phyloP scores from a whole-genome alignment of 2,888 invertebrate species.

The Ypsolopha sequella region DNA sequence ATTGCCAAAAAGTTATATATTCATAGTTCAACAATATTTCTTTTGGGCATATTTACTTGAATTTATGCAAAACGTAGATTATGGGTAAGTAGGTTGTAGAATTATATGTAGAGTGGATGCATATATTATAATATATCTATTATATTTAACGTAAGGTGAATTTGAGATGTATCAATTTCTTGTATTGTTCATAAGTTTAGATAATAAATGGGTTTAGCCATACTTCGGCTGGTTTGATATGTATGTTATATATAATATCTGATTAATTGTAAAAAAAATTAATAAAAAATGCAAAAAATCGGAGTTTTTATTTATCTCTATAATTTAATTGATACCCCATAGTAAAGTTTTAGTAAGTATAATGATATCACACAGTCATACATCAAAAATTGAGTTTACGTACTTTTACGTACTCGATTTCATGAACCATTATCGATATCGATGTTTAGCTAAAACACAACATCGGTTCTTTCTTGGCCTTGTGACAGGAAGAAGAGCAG shows the following conservation, averaged over 20 bases:
- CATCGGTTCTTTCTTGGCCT: too few relatives aligned
- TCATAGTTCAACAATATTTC: slow-evolving; percentile 71
- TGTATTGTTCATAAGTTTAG: slow-evolving; percentile 71
- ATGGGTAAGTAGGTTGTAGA: slow-evolving; percentile 69
- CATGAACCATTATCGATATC: too few relatives aligned
- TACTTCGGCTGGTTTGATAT: slow-evolving; percentile 71
- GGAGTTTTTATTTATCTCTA: slow-evolving; percentile 45
- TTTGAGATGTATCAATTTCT: slow-evolving; percentile 71
- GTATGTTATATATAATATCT: slow-evolving; percentile 53
- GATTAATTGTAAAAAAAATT: slow-evolving; percentile 69
- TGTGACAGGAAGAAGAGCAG: too few relatives aligned
- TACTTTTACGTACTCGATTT: too few relatives aligned
- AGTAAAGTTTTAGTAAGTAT: neutral
- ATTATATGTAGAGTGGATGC: slow-evolving; percentile 68
- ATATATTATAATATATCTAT: slow-evolving; percentile 66
- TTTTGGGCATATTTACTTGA: slow-evolving; percentile 72
- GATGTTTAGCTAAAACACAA: too few relatives aligned
- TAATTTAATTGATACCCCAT: neutral
- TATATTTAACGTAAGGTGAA: slow-evolving; percentile 66
- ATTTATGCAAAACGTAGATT: slow-evolving; percentile 70
- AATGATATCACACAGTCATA: too few relatives aligned
- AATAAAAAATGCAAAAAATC: slow-evolving; percentile 46
- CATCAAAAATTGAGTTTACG: neutral
- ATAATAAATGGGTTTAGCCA: slow-evolving; percentile 72
- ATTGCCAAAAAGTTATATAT: slow-evolving; percentile 73